These are phyloP conservation scores for Samia ricini DNA, from an alignment of 1,140 invertebrate species.

Conservation along the genomic window DNA sequence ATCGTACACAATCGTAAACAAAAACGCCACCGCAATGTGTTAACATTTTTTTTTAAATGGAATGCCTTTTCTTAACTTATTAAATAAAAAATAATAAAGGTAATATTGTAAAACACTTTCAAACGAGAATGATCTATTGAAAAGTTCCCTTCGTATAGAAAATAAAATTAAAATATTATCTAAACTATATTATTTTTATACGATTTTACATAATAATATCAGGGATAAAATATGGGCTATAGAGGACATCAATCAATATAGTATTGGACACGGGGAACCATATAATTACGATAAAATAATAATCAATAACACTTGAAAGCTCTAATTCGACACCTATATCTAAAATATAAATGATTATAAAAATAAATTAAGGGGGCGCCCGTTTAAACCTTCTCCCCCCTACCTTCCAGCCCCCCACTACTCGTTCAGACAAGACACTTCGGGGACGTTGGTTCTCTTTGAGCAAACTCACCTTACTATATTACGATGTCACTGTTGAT, in stretches of 20 bases:
- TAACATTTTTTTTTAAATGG: slow-evolving; percentile 45
- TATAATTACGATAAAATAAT: slow-evolving; percentile 20
- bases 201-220: too few species aligned
- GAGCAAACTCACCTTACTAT: slow-evolving; percentile 58
- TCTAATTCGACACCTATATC: slow-evolving; percentile 55
- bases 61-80: slow-evolving; percentile 75
- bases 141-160: background rate
- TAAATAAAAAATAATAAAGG: slow-evolving; percentile 10
- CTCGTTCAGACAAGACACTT: slow-evolving; percentile 35
- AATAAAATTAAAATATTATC: too few species aligned
- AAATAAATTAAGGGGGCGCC: slow-evolving; percentile 68
- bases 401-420: slow-evolving; percentile 31
- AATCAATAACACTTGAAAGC: slow-evolving; percentile 49
- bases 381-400: too few species aligned
- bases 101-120: too few species aligned
- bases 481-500: background rate
- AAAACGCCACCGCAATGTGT: slow-evolving; percentile 70
- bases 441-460: slow-evolving; percentile 34
- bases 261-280: too few species aligned
- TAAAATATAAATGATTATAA: slow-evolving; percentile 75
- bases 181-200: too few species aligned
- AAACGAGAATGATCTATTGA: background rate
- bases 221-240: too few species aligned
- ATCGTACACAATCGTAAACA: background rate
- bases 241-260: too few species aligned